Base-by-base conservation (phyloP, 1,140 invertebrate species). In the Diprion similis region DNA sequence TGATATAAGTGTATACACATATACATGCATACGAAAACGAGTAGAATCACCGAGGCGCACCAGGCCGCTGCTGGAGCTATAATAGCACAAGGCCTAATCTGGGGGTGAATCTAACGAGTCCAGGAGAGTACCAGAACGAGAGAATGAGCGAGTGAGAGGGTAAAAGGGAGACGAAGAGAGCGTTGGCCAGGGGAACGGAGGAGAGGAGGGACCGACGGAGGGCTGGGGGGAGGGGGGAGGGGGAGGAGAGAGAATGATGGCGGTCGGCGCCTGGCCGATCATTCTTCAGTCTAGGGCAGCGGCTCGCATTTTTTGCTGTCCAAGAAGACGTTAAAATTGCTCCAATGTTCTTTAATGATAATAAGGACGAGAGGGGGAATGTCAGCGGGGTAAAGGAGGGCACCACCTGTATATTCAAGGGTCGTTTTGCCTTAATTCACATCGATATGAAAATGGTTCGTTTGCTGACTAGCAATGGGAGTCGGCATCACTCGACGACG, bases 281-380 rank as follows among this genome's bases (percentile, higher is more conserved):
- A 86, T 84, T 85, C 85, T 85, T 85, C 84, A 86, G 84, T 85
- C 85, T 86, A 85, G 84, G 82, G 79, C 83, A 85, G 85, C 83
- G 80, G 84, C 84, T 83, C 79, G 74, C 75, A 81, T 83, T 86
- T 78, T 86, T 85, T 85, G 80, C 83, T 76, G 79, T 76, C 77
- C 73, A 72, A 79, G 75, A 80, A 85, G 80, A 85, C 80, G 83
- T 84, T 83, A 81, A 85, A 86, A 85, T 85, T 86, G 81, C 83
- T 85, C 81, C 85, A 85, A 85, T 86, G 83, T 81, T 75, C 78
- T 78, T 17, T 18, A 19, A 6, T 59, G 51, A 59, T 59, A 59
- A 59, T 17, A 59, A 59, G 51, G 51, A 59, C 51, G 51, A 59
- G 24, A 37, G 24, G 6, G 24, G 24, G 24, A 37, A 37, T 37